Conservation (phyloP, 2,797 vertebrate genomes). For the Pangasius mekongensis region DNA sequence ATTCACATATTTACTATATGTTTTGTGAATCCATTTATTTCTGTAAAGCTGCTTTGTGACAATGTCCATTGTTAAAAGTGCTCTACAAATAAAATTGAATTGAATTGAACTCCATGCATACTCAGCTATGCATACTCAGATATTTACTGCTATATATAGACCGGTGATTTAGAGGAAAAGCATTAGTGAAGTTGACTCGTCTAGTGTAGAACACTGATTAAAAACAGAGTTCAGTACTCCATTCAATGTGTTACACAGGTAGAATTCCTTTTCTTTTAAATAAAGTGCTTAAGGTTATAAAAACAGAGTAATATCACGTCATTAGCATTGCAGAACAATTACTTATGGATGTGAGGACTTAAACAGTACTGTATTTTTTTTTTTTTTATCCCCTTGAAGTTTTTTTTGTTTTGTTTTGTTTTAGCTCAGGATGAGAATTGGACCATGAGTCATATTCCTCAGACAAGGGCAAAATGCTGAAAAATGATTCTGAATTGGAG, state of each 20-base stretch:
- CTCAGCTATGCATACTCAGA: neutral
- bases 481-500: neutral
- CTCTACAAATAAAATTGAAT: no score
- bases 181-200: neutral
- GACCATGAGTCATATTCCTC: neutral
- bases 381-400: no score
- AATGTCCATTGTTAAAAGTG: no score
- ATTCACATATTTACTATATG: no score
- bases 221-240: neutral
- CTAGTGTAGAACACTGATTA: neutral
- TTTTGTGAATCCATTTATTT: no score
- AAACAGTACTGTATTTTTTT: no score
- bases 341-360: no score
- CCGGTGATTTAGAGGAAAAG: neutral
- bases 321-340: neutral
- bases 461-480: neutral
- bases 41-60: no score
- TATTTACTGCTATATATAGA: no score
- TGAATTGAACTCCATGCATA: no score
- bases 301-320: neutral
- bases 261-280: neutral
- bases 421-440: neutral
- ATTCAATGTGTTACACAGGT: no score
- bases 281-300: neutral
- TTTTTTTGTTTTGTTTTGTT: neutral